Conservation (phyloP, 2,113 vertebrate genomes). For the Urocolius indicus region DNA sequence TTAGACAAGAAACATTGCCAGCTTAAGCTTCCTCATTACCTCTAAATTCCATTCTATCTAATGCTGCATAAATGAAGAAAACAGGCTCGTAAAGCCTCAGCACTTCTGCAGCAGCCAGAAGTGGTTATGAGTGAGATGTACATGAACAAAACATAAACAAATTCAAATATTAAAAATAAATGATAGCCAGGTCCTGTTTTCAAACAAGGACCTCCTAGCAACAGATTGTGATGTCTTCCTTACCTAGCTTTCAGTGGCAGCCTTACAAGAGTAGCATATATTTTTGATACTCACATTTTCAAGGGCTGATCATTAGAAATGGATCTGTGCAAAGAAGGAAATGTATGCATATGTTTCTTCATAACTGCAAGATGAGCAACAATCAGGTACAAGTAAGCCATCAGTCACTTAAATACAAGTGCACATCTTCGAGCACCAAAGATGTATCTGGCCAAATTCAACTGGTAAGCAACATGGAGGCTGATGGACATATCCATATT, state of each 20-base stretch:
- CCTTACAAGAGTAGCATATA: neutral
- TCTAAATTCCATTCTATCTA: neutral
- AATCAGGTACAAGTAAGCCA: neutral
- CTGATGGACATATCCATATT: neutral
- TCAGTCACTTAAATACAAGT: neutral
- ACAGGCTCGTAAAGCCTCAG: neutral
- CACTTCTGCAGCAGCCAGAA: neutral
- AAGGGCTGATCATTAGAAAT: neutral
- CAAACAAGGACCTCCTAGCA: neutral
- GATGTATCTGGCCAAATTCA: neutral
- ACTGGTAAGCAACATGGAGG: neutral
- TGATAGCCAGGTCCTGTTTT: neutral
- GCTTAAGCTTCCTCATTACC: neutral
- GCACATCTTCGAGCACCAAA: neutral
- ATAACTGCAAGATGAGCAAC: neutral
- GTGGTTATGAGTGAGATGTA: neutral
- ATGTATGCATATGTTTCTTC: neutral
- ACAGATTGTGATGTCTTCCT: neutral
- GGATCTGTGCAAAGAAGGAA: neutral
- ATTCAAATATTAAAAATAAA: neutral
- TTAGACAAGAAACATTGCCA: slow-evolving; percentile 7
- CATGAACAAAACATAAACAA: neutral
- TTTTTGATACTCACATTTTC: neutral
- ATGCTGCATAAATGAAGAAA: neutral
- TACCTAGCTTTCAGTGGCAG: neutral